Percentiles rank a stretch among this genome's conserved stretches.
phyloP scores from a whole-genome alignment of 2,113 vertebrate species.

The Terrapene triunguis region DNA sequence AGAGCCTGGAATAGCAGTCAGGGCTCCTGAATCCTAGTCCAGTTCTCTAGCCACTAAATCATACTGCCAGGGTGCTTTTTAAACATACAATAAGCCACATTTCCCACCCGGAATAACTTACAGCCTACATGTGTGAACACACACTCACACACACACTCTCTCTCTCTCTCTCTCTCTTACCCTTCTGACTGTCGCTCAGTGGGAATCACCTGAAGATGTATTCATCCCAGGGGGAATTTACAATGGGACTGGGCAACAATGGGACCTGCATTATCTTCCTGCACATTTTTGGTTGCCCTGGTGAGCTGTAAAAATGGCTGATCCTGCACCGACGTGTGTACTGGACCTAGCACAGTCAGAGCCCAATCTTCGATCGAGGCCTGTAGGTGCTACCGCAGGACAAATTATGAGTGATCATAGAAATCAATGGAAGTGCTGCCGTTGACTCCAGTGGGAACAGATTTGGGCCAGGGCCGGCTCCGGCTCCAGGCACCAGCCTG shows the following conservation, averaged over 20 bases:
- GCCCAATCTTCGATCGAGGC: neutral
- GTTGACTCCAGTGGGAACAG: neutral
- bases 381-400: neutral
- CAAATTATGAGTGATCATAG: neutral
- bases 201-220: neutral
- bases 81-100: neutral
- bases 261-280: neutral
- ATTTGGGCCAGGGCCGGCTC: neutral
- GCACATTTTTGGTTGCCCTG: neutral
- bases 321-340: neutral
- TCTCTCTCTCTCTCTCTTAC: no score
- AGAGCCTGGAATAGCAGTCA: neutral
- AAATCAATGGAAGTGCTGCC: neutral
- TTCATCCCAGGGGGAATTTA: neutral
- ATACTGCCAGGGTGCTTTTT: neutral
- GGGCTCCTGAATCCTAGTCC: neutral
- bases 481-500: no score
- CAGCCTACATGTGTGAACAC: no score
- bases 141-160: no score
- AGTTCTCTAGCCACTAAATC: neutral
- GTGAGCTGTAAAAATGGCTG: neutral
- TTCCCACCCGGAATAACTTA: neutral
- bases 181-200: no score
- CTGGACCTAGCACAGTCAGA: accelerated
- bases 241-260: neutral